These are phyloP conservation scores for Nephrotoma guestfalica DNA, from an alignment of 2,888 invertebrate species.

Conservation along the genomic window DNA sequence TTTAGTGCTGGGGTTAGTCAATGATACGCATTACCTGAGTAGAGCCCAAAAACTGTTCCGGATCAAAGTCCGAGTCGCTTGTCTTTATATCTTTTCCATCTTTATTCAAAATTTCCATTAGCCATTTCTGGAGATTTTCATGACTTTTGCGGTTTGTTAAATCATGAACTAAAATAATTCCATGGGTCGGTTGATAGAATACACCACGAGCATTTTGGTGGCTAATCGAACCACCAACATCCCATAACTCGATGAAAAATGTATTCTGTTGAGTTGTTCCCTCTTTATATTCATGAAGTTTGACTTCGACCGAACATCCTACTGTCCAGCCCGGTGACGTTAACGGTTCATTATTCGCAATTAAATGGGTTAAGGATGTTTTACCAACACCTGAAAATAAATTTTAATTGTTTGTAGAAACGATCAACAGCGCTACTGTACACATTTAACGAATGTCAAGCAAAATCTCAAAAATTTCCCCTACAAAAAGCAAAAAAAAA, in stretches of 20 bases:
- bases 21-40: slow-evolving; percentile 41
- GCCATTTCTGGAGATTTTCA: slow-evolving; percentile 83
- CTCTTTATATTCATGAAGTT: slow-evolving; percentile 87
- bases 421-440: not conserved
- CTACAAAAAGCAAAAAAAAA: not conserved
- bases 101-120: slow-evolving; percentile 74
- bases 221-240: slow-evolving; percentile 87
- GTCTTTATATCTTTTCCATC: slow-evolving; percentile 38
- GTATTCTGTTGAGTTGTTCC: slow-evolving; percentile 83
- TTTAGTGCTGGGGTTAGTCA: not conserved
- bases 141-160: slow-evolving; percentile 92
- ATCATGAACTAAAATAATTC: slow-evolving; percentile 94
- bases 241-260: slow-evolving; percentile 93
- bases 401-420: not conserved
- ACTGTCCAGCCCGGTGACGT: slow-evolving; percentile 88
- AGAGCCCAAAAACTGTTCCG: slow-evolving; percentile 72
- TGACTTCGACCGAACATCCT: slow-evolving; percentile 91
- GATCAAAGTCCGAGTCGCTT: slow-evolving; percentile 48
- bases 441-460: not conserved
- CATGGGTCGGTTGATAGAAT: slow-evolving; percentile 89
- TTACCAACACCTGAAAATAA: slow-evolving; percentile 77
- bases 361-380: slow-evolving; percentile 82
- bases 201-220: slow-evolving; percentile 88
- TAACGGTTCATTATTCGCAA: slow-evolving; percentile 76
- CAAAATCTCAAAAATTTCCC: not conserved